These are phyloP conservation scores for Orchesellides sinensis DNA, from an alignment of 2,888 invertebrate species.

Conservation along the genomic window DNA sequence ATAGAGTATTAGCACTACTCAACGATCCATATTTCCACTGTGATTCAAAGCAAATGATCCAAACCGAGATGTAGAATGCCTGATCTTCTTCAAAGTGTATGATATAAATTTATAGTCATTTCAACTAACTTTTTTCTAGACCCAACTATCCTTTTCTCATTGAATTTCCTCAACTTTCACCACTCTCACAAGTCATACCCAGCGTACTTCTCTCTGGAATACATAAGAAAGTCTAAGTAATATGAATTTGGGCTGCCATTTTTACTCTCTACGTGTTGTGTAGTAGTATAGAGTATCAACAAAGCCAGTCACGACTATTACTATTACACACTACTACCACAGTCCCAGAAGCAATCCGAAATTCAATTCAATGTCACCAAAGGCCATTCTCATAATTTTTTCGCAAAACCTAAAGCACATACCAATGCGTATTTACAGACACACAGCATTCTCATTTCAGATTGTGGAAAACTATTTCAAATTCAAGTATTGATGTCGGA, in stretches of 20 bases:
- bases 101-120: slow-evolving; percentile 21
- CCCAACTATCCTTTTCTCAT: neutral
- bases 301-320: neutral
- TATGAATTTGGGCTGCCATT: no score
- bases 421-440: no score
- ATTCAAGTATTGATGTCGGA: no score
- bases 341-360: slow-evolving; percentile 38
- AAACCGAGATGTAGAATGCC: slow-evolving; percentile 6
- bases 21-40: slow-evolving; percentile 47
- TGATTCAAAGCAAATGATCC: slow-evolving; percentile 52
- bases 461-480: no score
- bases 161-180: neutral
- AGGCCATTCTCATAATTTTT: slow-evolving; percentile 22
- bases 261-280: no score
- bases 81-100: neutral
- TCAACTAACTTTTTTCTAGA: neutral
- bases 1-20: neutral
- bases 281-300: slow-evolving; percentile 5
- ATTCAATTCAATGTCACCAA: slow-evolving; percentile 43
- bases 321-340: slow-evolving; percentile 3
- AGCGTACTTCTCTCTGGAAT: no score
- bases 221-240: no score
- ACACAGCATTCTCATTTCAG: no score
- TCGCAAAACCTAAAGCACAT: no score
- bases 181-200: no score